phyloP scores from a whole-genome alignment of 1,140 invertebrate genomes.

The Octopus bimaculoides region DNA sequence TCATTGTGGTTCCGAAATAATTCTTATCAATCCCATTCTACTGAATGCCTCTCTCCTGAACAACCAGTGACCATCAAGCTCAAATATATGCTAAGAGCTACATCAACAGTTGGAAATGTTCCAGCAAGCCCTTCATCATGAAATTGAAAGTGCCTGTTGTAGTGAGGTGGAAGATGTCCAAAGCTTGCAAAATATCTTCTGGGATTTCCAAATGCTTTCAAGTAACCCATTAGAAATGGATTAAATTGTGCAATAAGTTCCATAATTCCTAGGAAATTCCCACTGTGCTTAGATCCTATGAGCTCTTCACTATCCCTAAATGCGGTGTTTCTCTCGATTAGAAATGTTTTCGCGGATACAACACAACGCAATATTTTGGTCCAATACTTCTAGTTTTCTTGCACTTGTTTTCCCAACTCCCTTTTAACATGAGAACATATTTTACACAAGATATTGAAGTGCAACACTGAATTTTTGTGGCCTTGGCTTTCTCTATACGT shows the following conservation, averaged over 20 bases:
- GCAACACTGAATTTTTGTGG: not conserved
- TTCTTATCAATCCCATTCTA: not conserved
- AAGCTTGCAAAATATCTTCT: conserved; percentile 1
- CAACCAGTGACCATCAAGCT: not conserved
- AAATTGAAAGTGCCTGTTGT: not conserved
- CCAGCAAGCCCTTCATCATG: conserved; percentile 1
- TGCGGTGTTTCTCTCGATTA: not conserved
- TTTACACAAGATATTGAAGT: not conserved
- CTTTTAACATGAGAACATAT: not conserved
- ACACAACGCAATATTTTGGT: not conserved
- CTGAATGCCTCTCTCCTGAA: not conserved
- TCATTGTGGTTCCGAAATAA: not conserved
- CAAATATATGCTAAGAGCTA: conserved; percentile 1
- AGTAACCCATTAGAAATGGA: conserved; percentile 9
- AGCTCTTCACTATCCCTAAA: not conserved
- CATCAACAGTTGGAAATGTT: not conserved
- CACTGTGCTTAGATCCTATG: conserved; percentile 7
- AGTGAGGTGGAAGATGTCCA: not conserved
- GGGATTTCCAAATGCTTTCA: conserved; percentile 9
- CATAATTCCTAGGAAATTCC: conserved; percentile 7
- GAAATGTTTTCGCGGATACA: not conserved
- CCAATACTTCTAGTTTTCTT: not conserved
- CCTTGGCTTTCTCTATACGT: not conserved
- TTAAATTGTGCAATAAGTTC: conserved; percentile 7
- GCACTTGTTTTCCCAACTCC: not conserved